These are phyloP conservation scores for Lymantria monacha DNA, from an alignment of 2,888 invertebrate species.

Conservation along the genomic window DNA sequence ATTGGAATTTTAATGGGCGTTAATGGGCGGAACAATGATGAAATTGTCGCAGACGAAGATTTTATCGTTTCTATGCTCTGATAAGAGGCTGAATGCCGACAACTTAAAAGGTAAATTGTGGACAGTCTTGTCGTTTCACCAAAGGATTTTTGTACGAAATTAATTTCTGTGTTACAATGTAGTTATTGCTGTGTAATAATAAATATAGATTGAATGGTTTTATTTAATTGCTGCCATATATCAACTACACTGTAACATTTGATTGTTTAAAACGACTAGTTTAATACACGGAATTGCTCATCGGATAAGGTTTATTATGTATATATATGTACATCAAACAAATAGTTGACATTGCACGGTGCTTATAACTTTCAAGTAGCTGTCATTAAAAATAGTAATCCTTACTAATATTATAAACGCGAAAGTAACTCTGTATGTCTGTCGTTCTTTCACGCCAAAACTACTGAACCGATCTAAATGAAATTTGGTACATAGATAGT, in stretches of 20 bases:
- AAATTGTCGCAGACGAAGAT: constrained; percentile 68
- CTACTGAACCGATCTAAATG: too few species aligned
- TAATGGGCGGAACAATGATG: constrained; percentile 80
- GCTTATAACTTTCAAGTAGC: too few species aligned
- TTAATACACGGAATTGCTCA: background rate
- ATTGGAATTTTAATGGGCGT: constrained; percentile 78
- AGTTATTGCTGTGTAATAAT: background rate
- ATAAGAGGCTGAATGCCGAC: constrained; percentile 71
- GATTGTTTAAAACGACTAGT: background rate
- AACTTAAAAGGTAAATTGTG: constrained; percentile 78
- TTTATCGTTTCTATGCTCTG: constrained; percentile 69
- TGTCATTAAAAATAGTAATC: too few species aligned
- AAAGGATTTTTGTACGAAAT: background rate
- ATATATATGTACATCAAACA: background rate
- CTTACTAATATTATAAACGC: too few species aligned
- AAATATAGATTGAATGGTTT: background rate
- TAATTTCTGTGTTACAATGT: background rate
- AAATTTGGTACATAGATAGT: too few species aligned
- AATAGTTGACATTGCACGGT: background rate
- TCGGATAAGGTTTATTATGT: background rate
- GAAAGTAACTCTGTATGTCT: too few species aligned
- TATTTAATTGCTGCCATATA: background rate
- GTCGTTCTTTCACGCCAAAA: too few species aligned
- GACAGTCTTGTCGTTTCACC: constrained; percentile 52
- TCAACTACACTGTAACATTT: background rate